A percentile compares a stretch with the other conserved stretches of the same genome.
These are phyloP conservation scores for Haliclona indistincta DNA, from an alignment of 37 sponge, comb jelly and placozoan species.

Conservation along the genomic window DNA sequence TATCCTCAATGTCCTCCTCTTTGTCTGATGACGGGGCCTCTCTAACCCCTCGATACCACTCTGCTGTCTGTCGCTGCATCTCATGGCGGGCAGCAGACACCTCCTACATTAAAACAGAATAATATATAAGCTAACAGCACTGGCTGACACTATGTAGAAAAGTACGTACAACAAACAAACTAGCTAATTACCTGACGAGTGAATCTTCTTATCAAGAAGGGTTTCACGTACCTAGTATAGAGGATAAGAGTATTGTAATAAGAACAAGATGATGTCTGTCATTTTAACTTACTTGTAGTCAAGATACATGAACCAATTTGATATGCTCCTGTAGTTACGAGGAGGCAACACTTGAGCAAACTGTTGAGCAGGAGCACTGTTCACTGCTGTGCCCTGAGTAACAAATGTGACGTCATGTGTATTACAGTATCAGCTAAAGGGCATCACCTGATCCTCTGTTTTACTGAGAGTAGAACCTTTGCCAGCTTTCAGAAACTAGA, in stretches of 20 bases:
- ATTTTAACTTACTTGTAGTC: conserved; percentile 42
- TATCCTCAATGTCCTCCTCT: conserved; percentile 20
- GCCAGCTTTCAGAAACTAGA: conserved; percentile 55
- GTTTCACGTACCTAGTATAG: conserved; percentile 67
- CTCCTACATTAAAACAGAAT: conserved; percentile 42
- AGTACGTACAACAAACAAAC: neutral
- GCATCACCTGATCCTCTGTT: conserved; percentile 79
- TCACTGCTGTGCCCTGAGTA: conserved; percentile 30
- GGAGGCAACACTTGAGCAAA: neutral
- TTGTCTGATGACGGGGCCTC: conserved; percentile 47
- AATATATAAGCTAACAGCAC: neutral
- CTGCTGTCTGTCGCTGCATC: conserved; percentile 70
- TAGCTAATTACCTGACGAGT: conserved; percentile 46
- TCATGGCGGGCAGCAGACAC: conserved; percentile 67
- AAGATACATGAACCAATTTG: conserved; percentile 52
- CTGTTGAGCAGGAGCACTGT: neutral
- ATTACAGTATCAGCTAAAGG: neutral
- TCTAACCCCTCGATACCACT: conserved; percentile 75
- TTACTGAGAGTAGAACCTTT: conserved; percentile 73
- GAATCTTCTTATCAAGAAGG: conserved; percentile 59
- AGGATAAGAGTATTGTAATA: too few species aligned
- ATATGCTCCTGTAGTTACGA: conserved; percentile 8
- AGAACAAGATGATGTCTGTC: neutral
- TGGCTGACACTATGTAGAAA: neutral
- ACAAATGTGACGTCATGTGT: neutral